A percentile compares a stretch with the other conserved stretches of the same genome.
Evolutionary conservation across 2,113 vertebrate genomes (phyloP).

Genomic region (Pseudonaja textilis): DNA sequence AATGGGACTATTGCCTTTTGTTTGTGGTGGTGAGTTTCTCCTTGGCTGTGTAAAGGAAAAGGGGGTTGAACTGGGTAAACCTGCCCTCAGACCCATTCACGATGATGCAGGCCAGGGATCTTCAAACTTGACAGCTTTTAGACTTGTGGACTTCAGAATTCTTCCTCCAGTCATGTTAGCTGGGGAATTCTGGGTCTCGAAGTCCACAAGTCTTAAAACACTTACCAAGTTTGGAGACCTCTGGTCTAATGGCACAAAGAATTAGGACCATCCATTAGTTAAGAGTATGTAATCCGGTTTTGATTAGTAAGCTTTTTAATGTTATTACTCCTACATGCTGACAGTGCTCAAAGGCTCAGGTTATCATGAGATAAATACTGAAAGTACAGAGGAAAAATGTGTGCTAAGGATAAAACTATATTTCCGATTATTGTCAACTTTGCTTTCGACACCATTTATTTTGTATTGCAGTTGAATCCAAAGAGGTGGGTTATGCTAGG

Average conservation of each 20-base stretch:
- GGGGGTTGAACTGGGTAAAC: neutral
- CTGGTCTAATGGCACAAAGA: neutral
- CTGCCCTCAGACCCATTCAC: neutral
- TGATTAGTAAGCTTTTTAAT: neutral
- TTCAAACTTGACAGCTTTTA: neutral
- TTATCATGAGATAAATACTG: neutral
- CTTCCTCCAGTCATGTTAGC: too few species aligned
- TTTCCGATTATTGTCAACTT: neutral
- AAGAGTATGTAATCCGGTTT: neutral
- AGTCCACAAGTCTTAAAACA: too few species aligned
- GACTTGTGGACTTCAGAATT: neutral
- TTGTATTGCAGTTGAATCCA: neutral
- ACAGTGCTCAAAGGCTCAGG: neutral
- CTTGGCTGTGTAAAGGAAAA: neutral
- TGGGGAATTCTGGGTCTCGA: too few species aligned
- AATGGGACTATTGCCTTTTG: neutral
- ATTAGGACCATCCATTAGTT: neutral
- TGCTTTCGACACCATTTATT: neutral
- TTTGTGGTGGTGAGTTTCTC: neutral
- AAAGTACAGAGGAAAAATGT: neutral
- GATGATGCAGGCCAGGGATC: neutral
- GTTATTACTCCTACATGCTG: neutral
- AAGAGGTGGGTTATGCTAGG: neutral
- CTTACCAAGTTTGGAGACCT: too few species aligned
- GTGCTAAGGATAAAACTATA: neutral